Base-by-base conservation (phyloP, 2,797 vertebrate genomes). In the Hydrophis major region DNA sequence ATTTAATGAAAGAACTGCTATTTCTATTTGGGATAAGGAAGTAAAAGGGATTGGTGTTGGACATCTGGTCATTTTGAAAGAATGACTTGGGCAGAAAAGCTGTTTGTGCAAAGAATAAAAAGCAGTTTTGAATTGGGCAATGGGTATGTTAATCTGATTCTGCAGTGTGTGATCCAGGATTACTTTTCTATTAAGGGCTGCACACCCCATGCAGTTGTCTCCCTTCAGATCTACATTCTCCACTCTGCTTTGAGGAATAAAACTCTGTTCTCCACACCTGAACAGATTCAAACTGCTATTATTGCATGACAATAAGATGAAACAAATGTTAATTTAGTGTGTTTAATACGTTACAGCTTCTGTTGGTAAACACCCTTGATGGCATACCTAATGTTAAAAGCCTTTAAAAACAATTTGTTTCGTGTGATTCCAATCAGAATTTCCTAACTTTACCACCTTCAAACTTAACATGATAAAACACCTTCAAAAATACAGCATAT, bases 401-500 rank as follows among this genome's bases (percentile, higher is more conserved):
- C 97, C 97, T 98, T 98, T 97, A 98, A 98, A 99, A 99, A 98
- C 97, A 97, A 98, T 98, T 98, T 97, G 94, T 98, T 98, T 97
- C 93, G 98, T 98, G 97, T 97, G 97, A 98, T 97, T 97, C 97
- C 98, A 98, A 98, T 99, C 98, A 98, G 98, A 98, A 97, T 98
- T 97, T 98, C 97, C 98, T 98, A 98, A 97, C 98, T 98, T 98
- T 98, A 98, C 98, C 98, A 98, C 99, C 98, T 98, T 98, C 98
- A 98, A 98, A 98, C 98, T 98, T 97, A 98, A 98, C 98, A 98
- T 98, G 98, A 99, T 98, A 98, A 98, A 98, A 98, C 98, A 98
- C 98, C 98, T 98, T 98, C 98, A 98, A 98, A 98, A 99, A 99
- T 98, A 99, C 98, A 99, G 98, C 98, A 98, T 98, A 99, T 98